Base-by-base conservation (phyloP, 2,797 vertebrate species). In the Hypotaenidia philippensis region DNA sequence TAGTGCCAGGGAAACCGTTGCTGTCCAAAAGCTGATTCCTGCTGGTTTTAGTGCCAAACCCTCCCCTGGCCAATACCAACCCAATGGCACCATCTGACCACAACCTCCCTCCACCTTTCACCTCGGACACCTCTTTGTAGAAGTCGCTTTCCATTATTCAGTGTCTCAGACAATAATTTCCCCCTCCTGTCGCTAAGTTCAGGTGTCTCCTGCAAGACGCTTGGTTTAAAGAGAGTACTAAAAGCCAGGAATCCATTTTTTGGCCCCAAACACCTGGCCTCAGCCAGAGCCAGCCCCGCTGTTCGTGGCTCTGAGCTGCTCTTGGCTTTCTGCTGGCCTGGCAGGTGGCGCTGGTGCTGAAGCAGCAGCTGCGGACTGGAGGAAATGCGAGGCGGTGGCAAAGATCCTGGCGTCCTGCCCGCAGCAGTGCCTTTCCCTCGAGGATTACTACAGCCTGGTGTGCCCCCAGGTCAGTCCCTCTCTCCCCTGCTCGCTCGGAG, bases 361-460 rank as follows among this genome's bases (percentile, higher is more conserved):
- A 83, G 97, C 95, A 20, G 97, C 83, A 10, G 98, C 98, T 64
- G 97, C 98, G 26, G 99, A 99, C 97, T 99, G 99, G 99, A 99
- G 95, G 90, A 99, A 98, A 84, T 99, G 99, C 20, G 99, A 99
- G 10, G 47, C 93, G 16, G 98, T 99, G 34, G 99, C 99, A 34
- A 98, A 97, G 97, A 98, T 99, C 94, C 96, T 99, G 96, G 98
- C 98, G 5, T 98, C 99, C 32, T 99, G 99, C 85, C 99, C 99
- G 17, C 99, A 99, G 90, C 99, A 99, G 96, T 99, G 98, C 18
- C 93, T 98, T 41, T 99, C 99, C 65, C 96, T 97, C 4, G 98
- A 99, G 63, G 95, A 90, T 74, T 99, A 99, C 97, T 99, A 98
- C 94, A 96, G 72, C 38, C 97, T 97, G 84, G 97, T 99, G 84